Conservation (phyloP, 2,888 invertebrate genomes). For the Acrobasis repandana region DNA sequence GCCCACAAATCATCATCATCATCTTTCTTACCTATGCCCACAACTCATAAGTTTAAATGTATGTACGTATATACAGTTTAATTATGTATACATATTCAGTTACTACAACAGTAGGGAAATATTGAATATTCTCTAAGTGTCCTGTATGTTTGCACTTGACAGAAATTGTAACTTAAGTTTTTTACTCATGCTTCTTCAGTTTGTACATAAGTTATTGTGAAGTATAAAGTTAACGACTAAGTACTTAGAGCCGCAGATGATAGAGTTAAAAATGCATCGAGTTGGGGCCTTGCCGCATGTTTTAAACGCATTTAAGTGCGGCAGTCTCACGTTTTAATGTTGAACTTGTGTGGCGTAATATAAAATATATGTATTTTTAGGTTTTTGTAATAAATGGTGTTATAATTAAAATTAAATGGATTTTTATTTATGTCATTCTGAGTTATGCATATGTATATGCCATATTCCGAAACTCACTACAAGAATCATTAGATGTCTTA, state of each 20-base stretch:
- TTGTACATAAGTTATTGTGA: conserved; percentile 19
- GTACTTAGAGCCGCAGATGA: conserved; percentile 24
- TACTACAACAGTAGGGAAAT: neutral
- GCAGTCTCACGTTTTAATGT: conserved; percentile 41
- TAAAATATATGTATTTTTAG: conserved; percentile 31
- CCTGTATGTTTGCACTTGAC: neutral
- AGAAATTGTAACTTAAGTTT: conserved; percentile 5
- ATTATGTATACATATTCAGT: neutral
- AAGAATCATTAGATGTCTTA: too few species aligned
- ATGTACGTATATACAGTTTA: neutral
- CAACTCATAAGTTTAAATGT: conserved; percentile 3
- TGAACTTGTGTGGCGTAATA: conserved; percentile 44
- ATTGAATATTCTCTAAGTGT: too few species aligned
- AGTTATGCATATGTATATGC: neutral
- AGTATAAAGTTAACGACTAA: conserved; percentile 21
- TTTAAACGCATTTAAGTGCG: conserved; percentile 57
- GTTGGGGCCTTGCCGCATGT: conserved; percentile 20
- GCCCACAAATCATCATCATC: neutral
- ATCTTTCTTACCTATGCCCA: too few species aligned
- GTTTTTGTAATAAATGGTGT: conserved; percentile 31
- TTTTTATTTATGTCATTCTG: neutral
- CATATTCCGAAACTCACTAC: too few species aligned
- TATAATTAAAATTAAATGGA: conserved; percentile 7
- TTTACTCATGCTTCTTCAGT: conserved; percentile 10
- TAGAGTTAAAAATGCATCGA: conserved; percentile 46